A percentile compares a stretch with the other conserved stretches of the same genome.
phyloP scores from a whole-genome alignment of 2,888 invertebrate genomes.

The Neoaliturus tenellus region DNA sequence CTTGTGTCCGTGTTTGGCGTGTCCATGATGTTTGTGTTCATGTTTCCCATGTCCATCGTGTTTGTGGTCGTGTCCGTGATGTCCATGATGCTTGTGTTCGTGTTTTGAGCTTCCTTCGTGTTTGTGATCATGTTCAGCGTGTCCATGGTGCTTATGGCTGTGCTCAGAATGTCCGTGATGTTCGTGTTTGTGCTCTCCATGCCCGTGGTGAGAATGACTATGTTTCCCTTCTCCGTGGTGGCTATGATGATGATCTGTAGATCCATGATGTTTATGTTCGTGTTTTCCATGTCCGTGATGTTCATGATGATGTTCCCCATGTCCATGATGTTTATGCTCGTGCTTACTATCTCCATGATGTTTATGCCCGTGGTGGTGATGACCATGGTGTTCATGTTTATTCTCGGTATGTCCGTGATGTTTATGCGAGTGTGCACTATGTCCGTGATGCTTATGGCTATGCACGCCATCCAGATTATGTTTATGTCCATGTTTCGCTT shows the following conservation, averaged over 20 bases:
- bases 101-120: conserved; percentile 59
- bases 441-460: conserved; percentile 63
- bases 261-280: conserved; percentile 63
- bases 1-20: conserved; percentile 61
- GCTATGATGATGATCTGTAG: conserved; percentile 58
- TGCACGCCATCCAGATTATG: conserved; percentile 58
- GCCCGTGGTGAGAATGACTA: conserved; percentile 65
- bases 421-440: conserved; percentile 62
- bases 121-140: conserved; percentile 64
- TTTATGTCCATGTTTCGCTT: conserved; percentile 60
- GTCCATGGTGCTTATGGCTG: conserved; percentile 63
- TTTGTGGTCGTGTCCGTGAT: conserved; percentile 38
- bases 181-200: conserved; percentile 58
- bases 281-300: conserved; percentile 59
- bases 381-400: conserved; percentile 61
- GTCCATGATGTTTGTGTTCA: conserved; percentile 62
- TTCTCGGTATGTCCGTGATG: conserved; percentile 64
- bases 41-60: conserved; percentile 58
- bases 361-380: conserved; percentile 58
- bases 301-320: conserved; percentile 58
- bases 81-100: conserved; percentile 45
- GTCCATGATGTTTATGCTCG: conserved; percentile 55
- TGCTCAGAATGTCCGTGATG: conserved; percentile 61
- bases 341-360: conserved; percentile 59
- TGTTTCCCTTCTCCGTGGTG: conserved; percentile 60